phyloP scores from a whole-genome alignment of 2,797 vertebrate species.

The Capromys pilorides region DNA sequence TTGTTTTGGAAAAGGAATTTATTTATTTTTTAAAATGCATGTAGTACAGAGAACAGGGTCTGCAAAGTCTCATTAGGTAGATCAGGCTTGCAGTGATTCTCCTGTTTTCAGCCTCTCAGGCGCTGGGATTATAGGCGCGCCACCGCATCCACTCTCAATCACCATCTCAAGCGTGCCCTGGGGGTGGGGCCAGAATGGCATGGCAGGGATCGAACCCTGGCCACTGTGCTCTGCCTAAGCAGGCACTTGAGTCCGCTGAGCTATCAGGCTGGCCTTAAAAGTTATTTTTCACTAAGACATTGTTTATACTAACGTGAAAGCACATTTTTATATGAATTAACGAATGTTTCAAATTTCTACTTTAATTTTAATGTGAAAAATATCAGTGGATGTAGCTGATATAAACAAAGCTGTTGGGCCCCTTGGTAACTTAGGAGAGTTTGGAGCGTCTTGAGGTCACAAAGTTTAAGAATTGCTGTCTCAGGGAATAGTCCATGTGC shows the following conservation, averaged over 20 bases:
- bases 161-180: no score
- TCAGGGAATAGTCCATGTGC: conserved; percentile 36
- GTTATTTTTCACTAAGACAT: conserved; percentile 27
- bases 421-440: background rate
- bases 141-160: no score
- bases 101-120: no score
- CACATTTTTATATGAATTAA: conserved; percentile 49
- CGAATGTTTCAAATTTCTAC: conserved; percentile 15
- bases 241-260: no score
- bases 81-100: no score
- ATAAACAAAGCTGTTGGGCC: background rate
- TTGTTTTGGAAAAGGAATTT: background rate
- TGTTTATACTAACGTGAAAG: conserved; percentile 30
- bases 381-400: background rate
- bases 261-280: background rate
- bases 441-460: background rate
- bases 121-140: no score
- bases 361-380: conserved; percentile 47
- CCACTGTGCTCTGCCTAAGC: no score
- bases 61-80: no score
- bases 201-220: no score
- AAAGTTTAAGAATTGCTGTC: conserved; percentile 6
- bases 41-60: no score
- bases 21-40: no score
- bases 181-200: no score